A percentile compares a stretch with the other conserved stretches of the same genome.
Evolutionary conservation across 2,888 invertebrate species (phyloP).

Genomic region (Watsonalla cultraria): DNA sequence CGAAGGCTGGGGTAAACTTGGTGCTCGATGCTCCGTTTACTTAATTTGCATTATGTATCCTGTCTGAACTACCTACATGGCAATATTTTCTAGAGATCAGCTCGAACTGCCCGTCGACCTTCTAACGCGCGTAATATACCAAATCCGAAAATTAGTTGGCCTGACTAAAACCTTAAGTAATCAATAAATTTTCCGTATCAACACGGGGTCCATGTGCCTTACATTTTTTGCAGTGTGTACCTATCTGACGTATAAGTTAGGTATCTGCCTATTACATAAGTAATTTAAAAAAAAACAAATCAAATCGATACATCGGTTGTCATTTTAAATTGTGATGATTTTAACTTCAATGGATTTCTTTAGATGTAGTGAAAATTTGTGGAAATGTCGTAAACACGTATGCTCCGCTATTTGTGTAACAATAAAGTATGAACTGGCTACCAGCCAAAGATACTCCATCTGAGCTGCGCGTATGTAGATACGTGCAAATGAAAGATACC

Average conservation of each 20-base stretch:
- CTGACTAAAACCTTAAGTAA: too few species aligned
- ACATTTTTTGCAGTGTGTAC: background rate
- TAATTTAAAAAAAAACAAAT: too few species aligned
- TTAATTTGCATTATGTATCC: conserved; percentile 34
- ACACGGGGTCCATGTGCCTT: too few species aligned
- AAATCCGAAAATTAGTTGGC: too few species aligned
- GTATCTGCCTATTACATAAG: too few species aligned
- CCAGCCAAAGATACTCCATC: conserved; percentile 61
- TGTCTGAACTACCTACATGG: conserved; percentile 26
- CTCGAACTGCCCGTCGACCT: too few species aligned
- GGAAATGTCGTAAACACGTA: conserved; percentile 60
- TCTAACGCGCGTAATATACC: too few species aligned
- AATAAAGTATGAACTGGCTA: conserved; percentile 71
- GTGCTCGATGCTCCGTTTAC: conserved; percentile 36
- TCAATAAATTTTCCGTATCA: too few species aligned
- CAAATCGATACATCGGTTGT: conserved; percentile 16
- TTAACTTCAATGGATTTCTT: conserved; percentile 45
- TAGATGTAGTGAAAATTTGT: conserved; percentile 58
- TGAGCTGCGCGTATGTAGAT: conserved; percentile 38
- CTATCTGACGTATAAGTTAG: too few species aligned
- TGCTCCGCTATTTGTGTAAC: conserved; percentile 70
- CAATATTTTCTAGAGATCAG: too few species aligned
- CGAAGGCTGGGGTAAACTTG: conserved; percentile 46
- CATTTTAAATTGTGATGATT: conserved; percentile 30
- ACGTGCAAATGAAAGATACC: conserved; percentile 48